Percentiles rank a stretch among this genome's conserved stretches.
Evolutionary conservation across 2,888 invertebrate species (phyloP).

Genomic region (Hyposoter dolosus): DNA sequence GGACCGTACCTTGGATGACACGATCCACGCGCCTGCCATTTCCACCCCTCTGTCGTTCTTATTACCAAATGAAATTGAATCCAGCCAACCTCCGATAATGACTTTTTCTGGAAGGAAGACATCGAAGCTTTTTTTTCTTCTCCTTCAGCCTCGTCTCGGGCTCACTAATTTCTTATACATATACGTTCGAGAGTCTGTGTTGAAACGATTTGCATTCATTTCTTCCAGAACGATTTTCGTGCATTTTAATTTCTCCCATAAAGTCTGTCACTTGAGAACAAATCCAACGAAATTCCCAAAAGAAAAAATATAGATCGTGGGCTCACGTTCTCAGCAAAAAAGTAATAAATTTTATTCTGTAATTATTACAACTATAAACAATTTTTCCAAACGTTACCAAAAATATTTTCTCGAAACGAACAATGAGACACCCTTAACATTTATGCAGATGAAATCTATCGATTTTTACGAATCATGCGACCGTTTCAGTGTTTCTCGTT

Average conservation of each 20-base stretch:
- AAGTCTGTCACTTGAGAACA: neutral
- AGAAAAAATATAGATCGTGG: neutral
- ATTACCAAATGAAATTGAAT: constrained; percentile 67
- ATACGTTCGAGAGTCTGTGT: neutral
- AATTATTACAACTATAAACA: neutral
- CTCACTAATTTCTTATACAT: constrained; percentile 7
- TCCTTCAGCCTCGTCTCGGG: constrained; percentile 14
- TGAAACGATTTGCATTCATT: constrained; percentile 4
- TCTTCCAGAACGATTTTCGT: neutral
- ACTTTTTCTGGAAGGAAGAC: constrained; percentile 62
- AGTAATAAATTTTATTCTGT: no score
- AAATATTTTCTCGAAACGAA: no score
- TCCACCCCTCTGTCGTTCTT: constrained; percentile 54
- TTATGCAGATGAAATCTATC: no score
- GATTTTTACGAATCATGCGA: no score
- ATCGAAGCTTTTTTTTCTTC: constrained; percentile 49
- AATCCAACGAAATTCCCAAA: neutral
- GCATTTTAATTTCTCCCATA: neutral
- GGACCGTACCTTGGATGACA: constrained; percentile 47
- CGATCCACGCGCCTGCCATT: constrained; percentile 29
- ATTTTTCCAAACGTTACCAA: no score
- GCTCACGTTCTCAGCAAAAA: no score
- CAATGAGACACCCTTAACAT: no score
- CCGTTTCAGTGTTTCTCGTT: neutral
- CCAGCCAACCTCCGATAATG: constrained; percentile 66